A percentile compares a stretch with the other conserved stretches of the same genome.
These are phyloP conservation scores for Triplophysa dalaica DNA, from an alignment of 2,113 vertebrate species.

Conservation along the genomic window DNA sequence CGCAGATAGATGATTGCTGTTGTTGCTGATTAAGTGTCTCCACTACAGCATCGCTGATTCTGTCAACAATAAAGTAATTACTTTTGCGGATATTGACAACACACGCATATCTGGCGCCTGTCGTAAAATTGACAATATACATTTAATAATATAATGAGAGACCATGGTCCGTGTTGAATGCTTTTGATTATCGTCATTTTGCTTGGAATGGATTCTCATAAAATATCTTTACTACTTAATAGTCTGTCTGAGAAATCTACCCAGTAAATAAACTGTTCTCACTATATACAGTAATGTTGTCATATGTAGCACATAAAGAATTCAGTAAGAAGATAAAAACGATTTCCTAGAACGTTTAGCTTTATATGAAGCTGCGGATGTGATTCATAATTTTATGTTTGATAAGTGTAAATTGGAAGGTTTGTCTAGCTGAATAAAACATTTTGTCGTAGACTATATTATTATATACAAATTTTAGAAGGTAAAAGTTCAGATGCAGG, in stretches of 20 bases:
- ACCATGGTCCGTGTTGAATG: not conserved
- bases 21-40: slow-evolving; percentile 32
- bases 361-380: slow-evolving; percentile 40
- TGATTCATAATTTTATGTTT: slow-evolving; percentile 1
- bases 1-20: slow-evolving; percentile 25
- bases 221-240: not conserved
- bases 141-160: not conserved
- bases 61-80: slow-evolving; percentile 44
- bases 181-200: not conserved
- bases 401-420: not conserved
- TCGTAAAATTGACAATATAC: not conserved
- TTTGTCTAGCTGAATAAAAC: not conserved
- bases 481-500: not conserved
- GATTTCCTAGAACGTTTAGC: slow-evolving; percentile 17
- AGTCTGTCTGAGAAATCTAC: not conserved
- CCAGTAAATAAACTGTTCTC: not conserved
- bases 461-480: not conserved
- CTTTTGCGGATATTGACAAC: slow-evolving; percentile 31
- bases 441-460: not conserved
- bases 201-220: not conserved
- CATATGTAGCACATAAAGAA: slow-evolving; percentile 42
- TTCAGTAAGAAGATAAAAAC: slow-evolving; percentile 1
- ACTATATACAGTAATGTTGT: not conserved
- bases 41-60: slow-evolving; percentile 12
- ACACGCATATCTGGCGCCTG: not conserved